Conservation (phyloP, 2,113 vertebrate species). For the Chauna torquata region DNA sequence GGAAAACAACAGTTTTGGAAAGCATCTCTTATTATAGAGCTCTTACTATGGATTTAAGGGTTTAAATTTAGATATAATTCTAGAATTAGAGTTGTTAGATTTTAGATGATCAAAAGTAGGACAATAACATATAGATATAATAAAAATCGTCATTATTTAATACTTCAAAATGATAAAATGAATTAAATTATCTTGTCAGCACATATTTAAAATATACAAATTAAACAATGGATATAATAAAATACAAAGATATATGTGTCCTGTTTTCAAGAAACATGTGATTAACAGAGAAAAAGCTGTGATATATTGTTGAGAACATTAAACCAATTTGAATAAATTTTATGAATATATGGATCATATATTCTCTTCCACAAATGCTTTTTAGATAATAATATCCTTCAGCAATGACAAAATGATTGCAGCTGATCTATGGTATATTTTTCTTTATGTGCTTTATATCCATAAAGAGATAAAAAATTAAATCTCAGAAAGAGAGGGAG, state of each 20-base stretch:
- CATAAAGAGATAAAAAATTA: background rate
- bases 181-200: background rate
- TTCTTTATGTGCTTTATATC: background rate
- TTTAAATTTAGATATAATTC: background rate
- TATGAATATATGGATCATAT: constrained; percentile 52
- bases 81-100: background rate
- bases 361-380: constrained; percentile 34
- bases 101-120: background rate
- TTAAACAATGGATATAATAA: background rate
- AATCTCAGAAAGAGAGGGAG: background rate
- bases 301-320: constrained; percentile 22
- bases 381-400: constrained; percentile 55
- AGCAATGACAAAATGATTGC: constrained; percentile 49
- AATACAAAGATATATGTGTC: background rate
- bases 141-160: constrained; percentile 2
- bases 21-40: background rate
- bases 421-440: constrained; percentile 17
- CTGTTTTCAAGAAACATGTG: background rate
- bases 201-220: background rate
- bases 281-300: constrained; percentile 19
- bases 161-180: background rate
- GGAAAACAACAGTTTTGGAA: background rate
- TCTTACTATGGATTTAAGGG: background rate
- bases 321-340: constrained; percentile 55
- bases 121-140: background rate